Base-by-base conservation (phyloP, 30 jellyfish, hydroid and myxozoan species). In the Cassiopea xamachana region DNA sequence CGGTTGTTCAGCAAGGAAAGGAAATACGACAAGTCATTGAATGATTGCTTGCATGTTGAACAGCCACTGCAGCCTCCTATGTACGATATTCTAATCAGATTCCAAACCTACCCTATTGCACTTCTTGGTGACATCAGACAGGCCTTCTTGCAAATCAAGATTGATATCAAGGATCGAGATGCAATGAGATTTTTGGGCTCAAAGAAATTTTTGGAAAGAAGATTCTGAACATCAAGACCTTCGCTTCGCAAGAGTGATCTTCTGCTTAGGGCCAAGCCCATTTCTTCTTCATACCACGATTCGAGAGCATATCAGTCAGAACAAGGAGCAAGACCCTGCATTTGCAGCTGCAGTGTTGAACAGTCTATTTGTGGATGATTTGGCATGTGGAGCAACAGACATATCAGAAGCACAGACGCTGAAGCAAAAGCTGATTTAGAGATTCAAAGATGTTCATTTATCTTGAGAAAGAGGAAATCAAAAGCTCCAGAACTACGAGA, bases 211-310 rank as follows among this genome's bases (percentile, higher is more conserved):
- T 39, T 27, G 58, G 18, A 64, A 64, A 68, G 91, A 64, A 48
- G 60, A 67, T 12, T 85, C 89, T 44, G 73, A 89, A 60, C 18
- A 79, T 10, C 81, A 69, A 55, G 76, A 46, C 43, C 58, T 69
- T 51, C 87, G 89, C 70, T 82, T 90, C 75, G 45, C 89, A 18
- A 83, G 81, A 68, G 64, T 55, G 61, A 69, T 67, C 84, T 90
- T 80, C 59, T 88, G 88, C 7, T 60, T 70, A 69, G 87, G 89
- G 13, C 80, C 97, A 46, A 80, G 89, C 73, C 97, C 93, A 51
- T 90, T 81, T 59, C 84, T 90, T 1, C 97, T 81, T 61, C 86
- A 87, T 61, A 92, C 92, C 60, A 80, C 87, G 51, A 79, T 89
- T 48, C 15, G 78, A 77, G 58, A 77, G 78, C 95, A 88, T 62